Evolutionary conservation across 2,888 invertebrate species (phyloP), one percentile per base, ranked within the genome.

Genomic region (Leptopterna dolabrata): DNA sequence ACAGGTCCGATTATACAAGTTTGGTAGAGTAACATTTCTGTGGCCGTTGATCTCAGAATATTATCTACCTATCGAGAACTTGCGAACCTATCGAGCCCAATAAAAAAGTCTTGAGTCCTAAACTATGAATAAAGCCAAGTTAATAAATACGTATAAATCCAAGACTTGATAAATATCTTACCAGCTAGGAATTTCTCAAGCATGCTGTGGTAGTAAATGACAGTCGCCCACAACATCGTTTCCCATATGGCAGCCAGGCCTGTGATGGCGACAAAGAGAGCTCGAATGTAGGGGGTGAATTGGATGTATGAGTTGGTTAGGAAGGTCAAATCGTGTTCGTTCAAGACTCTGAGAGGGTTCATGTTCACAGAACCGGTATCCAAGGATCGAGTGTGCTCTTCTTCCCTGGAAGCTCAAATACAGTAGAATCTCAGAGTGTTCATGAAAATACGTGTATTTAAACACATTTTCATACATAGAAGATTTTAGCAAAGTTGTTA

Each of bases 161-260:
- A 45, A 45, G 45, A 45, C 11, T 51, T 36, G 36, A 4, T 6
- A 51, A 16, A 51, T 51, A 51, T 24, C 73, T 45, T 30, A 80
- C 87, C 97, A 90, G 97, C 98, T 0, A 97, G 92, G 88, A 99
- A 95, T 92, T 99, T 99, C 91, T 99, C 98, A 36, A 97, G 95
- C 96, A 99, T 97, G 81, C 96, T 96, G 92, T 99, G 99, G 92
- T 98, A 99, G 92, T 99, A 99, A 9, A 99, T 91, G 92, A 97
- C 95, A 0, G 99, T 99, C 51, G 96, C 95, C 3, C 98, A 93
- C 76, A 99, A 93, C 98, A 99, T 98, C 3, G 98, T 94, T 92
- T 99, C 98, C 98, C 98, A 98, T n/a, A 98, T 91, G 36, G 98
- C 90, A 91, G 96, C 96, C 87, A 98, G 93, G 0, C 95, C 90